Evolutionary conservation across 2,888 invertebrate species (phyloP), one percentile per base, ranked within the genome.

Genomic region (Eristalis pertinax): DNA sequence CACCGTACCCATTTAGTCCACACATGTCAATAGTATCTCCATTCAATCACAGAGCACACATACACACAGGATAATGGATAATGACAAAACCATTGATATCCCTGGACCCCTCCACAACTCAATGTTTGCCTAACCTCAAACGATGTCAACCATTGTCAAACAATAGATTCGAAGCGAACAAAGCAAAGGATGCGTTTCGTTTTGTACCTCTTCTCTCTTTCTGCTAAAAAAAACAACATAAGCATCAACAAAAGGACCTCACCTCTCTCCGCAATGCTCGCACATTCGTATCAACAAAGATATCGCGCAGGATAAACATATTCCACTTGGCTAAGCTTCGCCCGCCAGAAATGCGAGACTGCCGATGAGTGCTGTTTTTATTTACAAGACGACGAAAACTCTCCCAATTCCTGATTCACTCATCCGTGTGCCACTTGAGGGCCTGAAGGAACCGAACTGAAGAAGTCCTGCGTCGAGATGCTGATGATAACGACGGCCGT

Each of bases 111-210:
- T 50, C 19, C 50, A 8, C 32, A 32, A 32, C 8, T 67, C 19
- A 62, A 79, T 84, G 84, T 87, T 84, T 87, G 67, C 72, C 69
- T 84, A 87, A 84, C 86, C 84, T 87, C 86, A 87, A 83, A 75
- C 63, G 67, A 75, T 87, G 86, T 86, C 86, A 86, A 86, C 86
- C 76, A 58, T 72, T 86, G 83, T 60, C 78, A 84, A 87, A 87
- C 79, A 87, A 87, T 50, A 84, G 86, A 67, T 32, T 67, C 67
- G 70, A 58, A 58, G 70, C 56, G 24, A 87, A 84, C 86, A 87
- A 87, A 67, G 75, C 68, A 22, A 70, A 65, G 67, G 56, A 76
- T 72, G 70, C 60, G 38, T 69, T 58, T 43, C 38, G 38, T 50
- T 4, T 22, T 77, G 67, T 81, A 62, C 63, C 19, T 77, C 64